Percentiles rank a stretch among this genome's conserved stretches.
These are phyloP conservation scores for Entomyzon cyanotis DNA, from an alignment of 2,113 vertebrate species.

Conservation along the genomic window DNA sequence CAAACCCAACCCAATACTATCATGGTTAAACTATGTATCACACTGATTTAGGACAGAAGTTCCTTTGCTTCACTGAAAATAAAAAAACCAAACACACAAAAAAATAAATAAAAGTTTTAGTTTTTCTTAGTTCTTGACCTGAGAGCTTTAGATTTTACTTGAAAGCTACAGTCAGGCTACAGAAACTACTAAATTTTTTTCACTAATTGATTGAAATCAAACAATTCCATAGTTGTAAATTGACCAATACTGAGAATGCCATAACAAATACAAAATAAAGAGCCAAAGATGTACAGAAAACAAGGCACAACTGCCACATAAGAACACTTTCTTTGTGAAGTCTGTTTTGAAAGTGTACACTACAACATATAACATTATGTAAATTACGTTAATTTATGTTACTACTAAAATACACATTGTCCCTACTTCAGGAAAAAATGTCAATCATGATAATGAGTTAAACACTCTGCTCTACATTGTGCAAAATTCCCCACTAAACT, in stretches of 20 bases:
- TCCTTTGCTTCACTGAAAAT: neutral
- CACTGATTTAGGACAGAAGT: neutral
- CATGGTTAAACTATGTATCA: neutral
- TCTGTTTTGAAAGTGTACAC: neutral
- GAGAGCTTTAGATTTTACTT: neutral
- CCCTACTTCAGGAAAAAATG: neutral
- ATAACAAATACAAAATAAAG: neutral
- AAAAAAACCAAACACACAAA: neutral
- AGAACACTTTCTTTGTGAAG: neutral
- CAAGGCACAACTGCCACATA: neutral
- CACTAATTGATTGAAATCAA: neutral
- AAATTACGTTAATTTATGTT: neutral
- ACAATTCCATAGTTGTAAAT: neutral
- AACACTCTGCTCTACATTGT: neutral
- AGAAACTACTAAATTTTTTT: neutral
- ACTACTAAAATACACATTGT: neutral
- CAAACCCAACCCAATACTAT: neutral
- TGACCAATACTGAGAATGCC: neutral
- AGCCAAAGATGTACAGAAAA: neutral
- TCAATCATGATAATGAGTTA: neutral
- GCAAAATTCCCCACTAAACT: neutral
- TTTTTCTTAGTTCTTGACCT: neutral
- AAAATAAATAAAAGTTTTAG: neutral
- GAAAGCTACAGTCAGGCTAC: neutral
- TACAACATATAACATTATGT: neutral